phyloP scores from a whole-genome alignment of 1,140 invertebrate genomes.

The Atopsyche davidsoni region DNA sequence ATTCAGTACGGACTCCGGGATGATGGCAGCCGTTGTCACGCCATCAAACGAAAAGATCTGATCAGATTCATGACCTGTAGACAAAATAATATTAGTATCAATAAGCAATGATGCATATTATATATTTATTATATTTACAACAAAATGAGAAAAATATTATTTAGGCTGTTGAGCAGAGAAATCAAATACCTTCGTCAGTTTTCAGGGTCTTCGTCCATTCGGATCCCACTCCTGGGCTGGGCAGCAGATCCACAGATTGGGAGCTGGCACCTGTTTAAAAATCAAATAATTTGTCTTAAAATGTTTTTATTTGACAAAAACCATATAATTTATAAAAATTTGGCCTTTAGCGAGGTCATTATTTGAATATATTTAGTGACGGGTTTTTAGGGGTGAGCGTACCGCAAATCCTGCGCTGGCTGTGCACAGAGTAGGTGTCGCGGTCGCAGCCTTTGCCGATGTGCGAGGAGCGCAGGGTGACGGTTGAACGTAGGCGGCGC shows the following conservation, averaged over 20 bases:
- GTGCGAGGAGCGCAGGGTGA: conserved; percentile 72
- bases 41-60: conserved; percentile 95
- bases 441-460: conserved; percentile 89
- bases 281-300: conserved; percentile 10
- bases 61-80: conserved; percentile 55
- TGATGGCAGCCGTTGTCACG: conserved; percentile 74
- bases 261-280: conserved; percentile 55
- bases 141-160: conserved; percentile 19
- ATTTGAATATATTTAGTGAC: no score
- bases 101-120: not conserved
- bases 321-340: not conserved
- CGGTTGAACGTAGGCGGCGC: conserved; percentile 59
- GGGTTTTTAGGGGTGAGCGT: no score
- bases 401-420: conserved; percentile 86
- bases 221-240: conserved; percentile 68
- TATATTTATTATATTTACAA: not conserved
- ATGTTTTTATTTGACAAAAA: no score
- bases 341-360: no score
- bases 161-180: conserved; percentile 21
- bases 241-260: conserved; percentile 73
- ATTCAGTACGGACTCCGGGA: conserved; percentile 67
- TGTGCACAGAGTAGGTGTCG: conserved; percentile 83
- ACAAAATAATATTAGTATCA: not conserved
- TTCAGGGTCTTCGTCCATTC: conserved; percentile 84
- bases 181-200: conserved; percentile 71